A percentile compares a stretch with the other conserved stretches of the same genome.
Conservation (phyloP, 1,140 invertebrate genomes). For the Aphelinus certus region DNA sequence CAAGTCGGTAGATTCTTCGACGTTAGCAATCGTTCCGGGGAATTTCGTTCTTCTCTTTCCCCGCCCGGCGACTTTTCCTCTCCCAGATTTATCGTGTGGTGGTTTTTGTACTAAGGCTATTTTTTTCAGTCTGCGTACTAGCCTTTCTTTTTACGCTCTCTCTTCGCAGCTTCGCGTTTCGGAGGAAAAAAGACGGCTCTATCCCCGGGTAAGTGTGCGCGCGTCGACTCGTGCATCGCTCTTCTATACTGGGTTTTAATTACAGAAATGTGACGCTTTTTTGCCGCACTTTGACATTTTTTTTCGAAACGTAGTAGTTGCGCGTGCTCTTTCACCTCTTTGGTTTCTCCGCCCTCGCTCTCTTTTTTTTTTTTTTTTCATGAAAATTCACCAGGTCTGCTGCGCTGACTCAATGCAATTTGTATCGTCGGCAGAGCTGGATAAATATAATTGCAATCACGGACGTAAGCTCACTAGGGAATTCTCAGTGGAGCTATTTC, state of each 20-base stretch:
- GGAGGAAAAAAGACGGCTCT: background rate
- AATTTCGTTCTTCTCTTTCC: too few relatives aligned
- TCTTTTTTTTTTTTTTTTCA: slow-evolving; percentile 10
- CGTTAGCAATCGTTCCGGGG: too few relatives aligned
- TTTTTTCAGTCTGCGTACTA: background rate
- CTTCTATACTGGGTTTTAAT: slow-evolving; percentile 30
- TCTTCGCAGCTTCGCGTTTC: background rate
- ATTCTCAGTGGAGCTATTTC: too few relatives aligned
- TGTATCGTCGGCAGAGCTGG: background rate
- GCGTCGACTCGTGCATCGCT: background rate
- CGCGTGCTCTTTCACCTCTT: background rate
- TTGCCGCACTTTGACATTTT: too few relatives aligned
- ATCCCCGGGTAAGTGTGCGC: background rate
- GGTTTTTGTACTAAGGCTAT: background rate
- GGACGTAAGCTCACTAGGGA: too few relatives aligned
- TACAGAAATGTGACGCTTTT: slow-evolving; percentile 18
- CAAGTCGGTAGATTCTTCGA: too few relatives aligned
- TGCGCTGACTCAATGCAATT: background rate
- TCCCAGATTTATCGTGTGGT: background rate
- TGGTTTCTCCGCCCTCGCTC: background rate
- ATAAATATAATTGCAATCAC: slow-evolving; percentile 3
- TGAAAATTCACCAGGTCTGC: background rate
- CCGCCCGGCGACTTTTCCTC: background rate
- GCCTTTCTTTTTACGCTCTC: too few relatives aligned
- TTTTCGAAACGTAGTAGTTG: too few relatives aligned